A percentile compares a stretch with the other conserved stretches of the same genome.
These are phyloP conservation scores for Panzeria rudis DNA, from an alignment of 2,888 invertebrate species.

Conservation along the genomic window DNA sequence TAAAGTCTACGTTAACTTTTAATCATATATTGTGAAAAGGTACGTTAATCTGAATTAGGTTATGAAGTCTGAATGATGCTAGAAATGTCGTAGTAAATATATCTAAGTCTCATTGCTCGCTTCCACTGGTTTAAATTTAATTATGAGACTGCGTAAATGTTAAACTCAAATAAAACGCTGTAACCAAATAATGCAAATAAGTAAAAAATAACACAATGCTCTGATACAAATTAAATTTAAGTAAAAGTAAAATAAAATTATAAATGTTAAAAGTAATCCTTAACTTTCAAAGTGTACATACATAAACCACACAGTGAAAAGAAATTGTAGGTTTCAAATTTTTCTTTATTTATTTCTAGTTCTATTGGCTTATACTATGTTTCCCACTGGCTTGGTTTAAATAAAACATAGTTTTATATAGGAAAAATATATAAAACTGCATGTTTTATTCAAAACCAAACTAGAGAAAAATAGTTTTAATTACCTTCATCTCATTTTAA, in stretches of 20 bases:
- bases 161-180: conserved; percentile 26
- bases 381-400: too few species aligned
- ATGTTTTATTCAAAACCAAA: too few species aligned
- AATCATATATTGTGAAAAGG: too few species aligned
- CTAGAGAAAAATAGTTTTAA: too few species aligned
- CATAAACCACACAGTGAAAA: conserved; percentile 10
- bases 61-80: background rate
- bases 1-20: too few species aligned
- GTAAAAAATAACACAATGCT: background rate
- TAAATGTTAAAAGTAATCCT: conserved; percentile 6
- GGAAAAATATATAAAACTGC: too few species aligned
- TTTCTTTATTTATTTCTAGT: too few species aligned
- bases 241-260: background rate
- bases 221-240: conserved; percentile 33
- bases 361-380: too few species aligned
- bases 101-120: conserved; percentile 61
- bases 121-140: conserved; percentile 67
- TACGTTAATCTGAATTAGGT: conserved; percentile 15
- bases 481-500: too few species aligned
- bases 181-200: conserved; percentile 18
- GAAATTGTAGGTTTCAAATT: conserved; percentile 26
- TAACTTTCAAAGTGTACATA: too few species aligned
- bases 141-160: conserved; percentile 67
- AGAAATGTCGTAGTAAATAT: conserved; percentile 26
- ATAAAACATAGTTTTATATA: too few species aligned